These are phyloP conservation scores for Strigops habroptila DNA, from an alignment of 2,113 vertebrate genomes.

Conservation along the genomic window DNA sequence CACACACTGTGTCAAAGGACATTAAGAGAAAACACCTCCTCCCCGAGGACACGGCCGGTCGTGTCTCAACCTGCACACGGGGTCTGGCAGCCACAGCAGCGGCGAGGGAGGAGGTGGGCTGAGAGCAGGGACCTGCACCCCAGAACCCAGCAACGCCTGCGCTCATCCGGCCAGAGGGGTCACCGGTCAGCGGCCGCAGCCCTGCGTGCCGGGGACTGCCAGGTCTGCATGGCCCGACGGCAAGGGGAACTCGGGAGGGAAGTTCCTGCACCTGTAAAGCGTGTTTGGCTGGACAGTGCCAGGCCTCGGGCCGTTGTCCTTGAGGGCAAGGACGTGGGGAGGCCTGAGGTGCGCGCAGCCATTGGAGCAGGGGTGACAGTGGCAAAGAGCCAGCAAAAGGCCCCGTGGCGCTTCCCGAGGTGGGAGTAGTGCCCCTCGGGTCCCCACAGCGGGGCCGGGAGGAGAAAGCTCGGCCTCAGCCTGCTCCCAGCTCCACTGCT, in stretches of 20 bases:
- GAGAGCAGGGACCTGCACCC: not conserved
- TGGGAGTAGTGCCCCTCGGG: not conserved
- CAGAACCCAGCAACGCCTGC: rapidly evolving
- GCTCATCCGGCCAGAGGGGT: not conserved
- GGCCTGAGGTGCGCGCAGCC: not conserved
- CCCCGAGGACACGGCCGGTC: rapidly evolving
- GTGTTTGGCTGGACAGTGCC: rapidly evolving
- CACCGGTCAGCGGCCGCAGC: not conserved
- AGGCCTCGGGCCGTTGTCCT: rapidly evolving
- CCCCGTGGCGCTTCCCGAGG: not conserved
- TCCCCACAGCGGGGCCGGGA: rapidly evolving
- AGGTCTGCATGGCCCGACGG: not conserved
- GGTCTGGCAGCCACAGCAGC: not conserved
- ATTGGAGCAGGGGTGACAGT: rapidly evolving
- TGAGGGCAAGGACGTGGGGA: rapidly evolving
- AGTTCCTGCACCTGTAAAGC: not conserved
- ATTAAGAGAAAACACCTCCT: not conserved
- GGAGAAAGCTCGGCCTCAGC: not conserved
- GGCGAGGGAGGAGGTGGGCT: rapidly evolving
- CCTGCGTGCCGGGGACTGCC: not conserved
- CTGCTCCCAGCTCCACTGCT: not conserved
- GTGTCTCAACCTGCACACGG: not conserved
- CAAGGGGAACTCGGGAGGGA: not conserved
- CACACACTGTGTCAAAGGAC: not conserved
- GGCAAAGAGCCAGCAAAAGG: not conserved